Evolutionary conservation across 1,140 invertebrate genomes (phyloP), one percentile per base, ranked within the genome.

Genomic region (Druon quercuslanigerum): DNA sequence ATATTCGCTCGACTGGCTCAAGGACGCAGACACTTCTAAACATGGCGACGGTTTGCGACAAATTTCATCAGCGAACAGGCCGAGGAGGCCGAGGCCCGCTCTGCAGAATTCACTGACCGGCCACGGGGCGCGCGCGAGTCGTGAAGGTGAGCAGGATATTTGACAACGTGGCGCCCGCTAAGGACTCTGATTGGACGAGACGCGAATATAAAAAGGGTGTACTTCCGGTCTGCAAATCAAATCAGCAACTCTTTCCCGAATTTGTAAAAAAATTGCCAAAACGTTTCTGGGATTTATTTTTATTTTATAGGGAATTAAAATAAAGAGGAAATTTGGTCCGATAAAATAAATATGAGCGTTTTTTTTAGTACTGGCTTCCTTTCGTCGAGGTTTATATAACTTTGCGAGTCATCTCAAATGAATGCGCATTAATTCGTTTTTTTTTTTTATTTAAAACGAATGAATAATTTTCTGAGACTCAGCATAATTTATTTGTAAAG

Each of bases 11-110:
- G 88, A 86, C 89, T 90, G 88, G 87, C 89, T 90, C 90, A 92
- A 92, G 91, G 92, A 92, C 92, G 88, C 89, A 89, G 87, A 86
- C 87, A 88, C 90, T 90, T 89, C 89, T 89, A 92, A 93, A 93
- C 92, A 93, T 93, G 93, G 93, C 93, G 92, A 92, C 91, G 84
- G 83, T 76, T 86, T 83, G 77, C 82, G 80, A 84, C 75, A 82
- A 86, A 84, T 86, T 80, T 83, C 80, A 51, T 75, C 80, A 79
- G 76, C 76, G 79, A 57, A 46, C 40, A 46, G 60, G 70, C 76
- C 77, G 73, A 66, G 20, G 40, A 19, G 19, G 19, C n/a, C 54
- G 40, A 66, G 11, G 16, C 8, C 40, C 60, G 60, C 60, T 73
- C 54, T 54, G 17, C 7, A 16, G 3, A 40, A 16, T 54, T 73